phyloP scores from a whole-genome alignment of 2,113 vertebrate genomes.

The Scopus umbretta region DNA sequence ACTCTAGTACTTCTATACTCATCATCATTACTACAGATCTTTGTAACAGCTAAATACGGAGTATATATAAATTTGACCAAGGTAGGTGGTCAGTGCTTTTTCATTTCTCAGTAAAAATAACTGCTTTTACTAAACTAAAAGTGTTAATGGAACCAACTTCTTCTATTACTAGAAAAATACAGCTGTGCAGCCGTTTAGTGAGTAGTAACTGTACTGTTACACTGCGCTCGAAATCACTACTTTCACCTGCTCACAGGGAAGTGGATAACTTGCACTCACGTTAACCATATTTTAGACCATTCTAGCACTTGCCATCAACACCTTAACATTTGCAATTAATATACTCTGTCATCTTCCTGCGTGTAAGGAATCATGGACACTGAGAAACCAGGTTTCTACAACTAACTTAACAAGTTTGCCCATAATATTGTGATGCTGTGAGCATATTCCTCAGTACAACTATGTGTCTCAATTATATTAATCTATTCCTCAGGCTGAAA shows the following conservation, averaged over 20 bases:
- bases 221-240: not conserved
- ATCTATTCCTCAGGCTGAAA: not conserved
- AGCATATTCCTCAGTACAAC: not conserved
- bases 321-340: not conserved
- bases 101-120: not conserved
- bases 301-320: not conserved
- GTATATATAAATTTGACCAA: not conserved
- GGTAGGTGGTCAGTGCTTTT: not conserved
- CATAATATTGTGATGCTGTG: not conserved
- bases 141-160: not conserved
- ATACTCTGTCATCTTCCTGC: not conserved
- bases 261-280: not conserved
- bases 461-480: not conserved
- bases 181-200: not conserved
- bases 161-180: not conserved
- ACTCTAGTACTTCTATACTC: not conserved
- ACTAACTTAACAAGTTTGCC: not conserved
- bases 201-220: not conserved
- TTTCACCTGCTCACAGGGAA: not conserved
- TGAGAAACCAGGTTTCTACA: not conserved
- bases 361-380: not conserved
- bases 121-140: not conserved
- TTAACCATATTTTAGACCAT: not conserved
- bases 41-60: not conserved
- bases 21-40: not conserved